Percentiles rank a stretch among this genome's conserved stretches.
These are phyloP conservation scores for Cacatua alba DNA, from an alignment of 2,113 vertebrate species.

Conservation along the genomic window DNA sequence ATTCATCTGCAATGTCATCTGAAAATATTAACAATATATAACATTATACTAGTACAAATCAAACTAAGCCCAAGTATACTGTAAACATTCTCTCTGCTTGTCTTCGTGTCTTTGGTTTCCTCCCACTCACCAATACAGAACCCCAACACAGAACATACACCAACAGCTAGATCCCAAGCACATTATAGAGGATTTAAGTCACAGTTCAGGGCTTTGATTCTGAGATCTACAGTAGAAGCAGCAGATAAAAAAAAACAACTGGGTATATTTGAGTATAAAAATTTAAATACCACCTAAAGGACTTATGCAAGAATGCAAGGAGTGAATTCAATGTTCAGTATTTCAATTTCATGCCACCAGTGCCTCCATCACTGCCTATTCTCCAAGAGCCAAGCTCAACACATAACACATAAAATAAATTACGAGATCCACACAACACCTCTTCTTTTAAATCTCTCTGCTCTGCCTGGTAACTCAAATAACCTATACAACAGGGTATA, in stretches of 20 bases:
- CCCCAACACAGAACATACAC: neutral
- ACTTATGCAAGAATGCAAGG: neutral
- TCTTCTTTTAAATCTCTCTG: neutral
- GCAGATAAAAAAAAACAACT: neutral
- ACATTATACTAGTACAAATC: neutral
- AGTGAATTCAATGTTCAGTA: neutral
- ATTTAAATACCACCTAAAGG: neutral
- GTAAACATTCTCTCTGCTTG: neutral
- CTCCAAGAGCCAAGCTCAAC: neutral
- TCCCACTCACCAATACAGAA: neutral
- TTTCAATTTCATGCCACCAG: neutral
- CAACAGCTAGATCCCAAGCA: neutral
- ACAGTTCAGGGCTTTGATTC: neutral
- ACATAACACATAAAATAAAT: neutral
- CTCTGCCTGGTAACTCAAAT: neutral
- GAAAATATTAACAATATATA: constrained; percentile 46
- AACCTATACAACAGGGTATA: neutral
- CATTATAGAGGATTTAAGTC: neutral
- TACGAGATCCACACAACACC: neutral
- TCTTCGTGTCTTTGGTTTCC: neutral
- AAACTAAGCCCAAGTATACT: neutral
- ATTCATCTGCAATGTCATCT: constrained; percentile 75
- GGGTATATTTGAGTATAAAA: neutral
- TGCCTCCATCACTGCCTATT: neutral
- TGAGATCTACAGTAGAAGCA: neutral